These are phyloP conservation scores for Arenaria interpres DNA, from an alignment of 2,113 vertebrate species.

Conservation along the genomic window DNA sequence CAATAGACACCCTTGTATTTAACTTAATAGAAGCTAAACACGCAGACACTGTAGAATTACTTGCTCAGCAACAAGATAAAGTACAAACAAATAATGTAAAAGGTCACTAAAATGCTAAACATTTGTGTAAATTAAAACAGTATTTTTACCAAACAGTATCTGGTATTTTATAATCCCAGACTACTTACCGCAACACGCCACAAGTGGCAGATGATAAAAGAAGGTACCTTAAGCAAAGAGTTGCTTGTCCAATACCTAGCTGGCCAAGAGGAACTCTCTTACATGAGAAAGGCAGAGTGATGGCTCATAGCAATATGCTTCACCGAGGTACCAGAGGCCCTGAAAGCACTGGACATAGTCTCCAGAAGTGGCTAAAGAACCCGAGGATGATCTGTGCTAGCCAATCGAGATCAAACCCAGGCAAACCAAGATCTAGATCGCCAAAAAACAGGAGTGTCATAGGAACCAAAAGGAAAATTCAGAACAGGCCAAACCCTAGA, in stretches of 20 bases:
- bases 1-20: neutral
- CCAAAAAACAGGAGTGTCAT: slow-evolving; percentile 92
- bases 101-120: slow-evolving; percentile 38
- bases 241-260: slow-evolving; percentile 89
- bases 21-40: slow-evolving; percentile 29
- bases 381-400: slow-evolving; percentile 97
- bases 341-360: slow-evolving; percentile 77
- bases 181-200: slow-evolving; percentile 88
- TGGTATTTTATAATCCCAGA: slow-evolving; percentile 81
- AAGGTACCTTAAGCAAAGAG: slow-evolving; percentile 89
- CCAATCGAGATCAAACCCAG: slow-evolving; percentile 85
- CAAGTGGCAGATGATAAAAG: slow-evolving; percentile 69
- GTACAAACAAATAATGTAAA: slow-evolving; percentile 38
- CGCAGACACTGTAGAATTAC: neutral
- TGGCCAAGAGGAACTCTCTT: slow-evolving; percentile 76
- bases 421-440: slow-evolving; percentile 93
- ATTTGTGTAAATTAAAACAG: slow-evolving; percentile 20
- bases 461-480: slow-evolving; percentile 94
- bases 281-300: slow-evolving; percentile 75
- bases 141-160: slow-evolving; percentile 56
- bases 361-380: slow-evolving; percentile 79
- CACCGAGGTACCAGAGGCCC: slow-evolving; percentile 73
- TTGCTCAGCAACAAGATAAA: neutral
- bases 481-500: slow-evolving; percentile 87
- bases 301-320: slow-evolving; percentile 71